Evolutionary conservation across 1,140 invertebrate species (phyloP), one percentile per base, ranked within the genome.

Genomic region (Drepana arcuata): DNA sequence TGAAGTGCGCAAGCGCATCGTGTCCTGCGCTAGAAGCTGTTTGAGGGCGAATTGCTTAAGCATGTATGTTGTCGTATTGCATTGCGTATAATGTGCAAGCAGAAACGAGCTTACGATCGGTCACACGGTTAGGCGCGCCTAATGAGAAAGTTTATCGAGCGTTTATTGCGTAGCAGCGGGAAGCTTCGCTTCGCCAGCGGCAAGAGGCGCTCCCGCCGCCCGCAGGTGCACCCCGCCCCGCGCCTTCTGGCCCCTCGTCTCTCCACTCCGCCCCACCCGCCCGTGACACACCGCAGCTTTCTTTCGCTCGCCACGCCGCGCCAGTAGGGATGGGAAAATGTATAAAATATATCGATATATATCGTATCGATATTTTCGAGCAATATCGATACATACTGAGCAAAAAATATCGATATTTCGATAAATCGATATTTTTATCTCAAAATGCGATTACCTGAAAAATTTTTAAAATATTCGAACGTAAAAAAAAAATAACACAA

Each of bases 111-210:
- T 78, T 81, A 75, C 62, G 62, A 67, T 75, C 69, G 62, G 69
- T 75, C 69, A 67, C 72, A 80, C 75, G 67, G 67, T 74, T 74
- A 78, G 71, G 67, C 67, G 67, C 71, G 73, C 69, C 77, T 78
- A 78, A 81, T 81, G 73, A 78, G 73, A 81, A 81, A 81, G 73
- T 81, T 73, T 81, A 78, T 78, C 66, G 73, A 81, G 75, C 71
- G 75, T 74, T 80, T 80, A 80, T 80, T 80, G 71, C 75, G 75
- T 78, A 72, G 69, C 63, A 72, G 70, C 70, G 70, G 68, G 66
- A 74, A 74, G 72, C 74, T 74, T 59, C 61, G 67, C 58, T 67
- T 62, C 59, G 64, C 46, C 50, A 6, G 31, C 30, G 40, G 46
- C 46, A 36, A 42, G 60, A 71, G 64, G 58, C 65, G 67, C 65